Conservation (phyloP, 2,888 invertebrate genomes). For the Neocrepidodera transversa region DNA sequence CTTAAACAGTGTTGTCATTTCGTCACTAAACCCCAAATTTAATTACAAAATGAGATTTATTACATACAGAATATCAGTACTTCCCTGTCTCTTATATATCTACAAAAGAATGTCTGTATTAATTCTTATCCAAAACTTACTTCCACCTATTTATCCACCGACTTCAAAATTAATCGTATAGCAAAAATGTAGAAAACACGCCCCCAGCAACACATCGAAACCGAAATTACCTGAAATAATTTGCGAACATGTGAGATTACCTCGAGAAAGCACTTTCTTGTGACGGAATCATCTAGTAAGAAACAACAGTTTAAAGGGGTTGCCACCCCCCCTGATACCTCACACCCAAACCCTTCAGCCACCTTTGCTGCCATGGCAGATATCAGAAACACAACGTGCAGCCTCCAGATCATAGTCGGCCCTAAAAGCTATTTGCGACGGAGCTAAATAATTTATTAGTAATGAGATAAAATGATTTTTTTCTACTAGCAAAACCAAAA, state of each 20-base stretch:
- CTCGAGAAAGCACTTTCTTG: slow-evolving; percentile 41
- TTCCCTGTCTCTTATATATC: too few relatives aligned
- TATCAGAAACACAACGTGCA: slow-evolving; percentile 1
- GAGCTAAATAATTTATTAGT: too few relatives aligned
- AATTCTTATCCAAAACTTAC: slow-evolving; percentile 4
- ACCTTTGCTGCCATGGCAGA: not conserved
- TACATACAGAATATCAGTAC: too few relatives aligned
- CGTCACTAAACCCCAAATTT: too few relatives aligned
- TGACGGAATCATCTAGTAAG: slow-evolving; percentile 46
- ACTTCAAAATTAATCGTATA: slow-evolving; percentile 16
- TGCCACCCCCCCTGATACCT: slow-evolving; percentile 23
- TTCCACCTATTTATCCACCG: slow-evolving; percentile 3
- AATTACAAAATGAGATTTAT: slow-evolving; percentile 9
- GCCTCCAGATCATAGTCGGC: not conserved
- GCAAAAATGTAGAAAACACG: slow-evolving; percentile 28
- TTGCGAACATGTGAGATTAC: slow-evolving; percentile 47
- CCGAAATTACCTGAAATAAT: slow-evolving; percentile 43
- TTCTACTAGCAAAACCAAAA: too few relatives aligned
- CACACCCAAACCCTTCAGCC: not conserved
- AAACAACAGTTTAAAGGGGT: slow-evolving; percentile 46
- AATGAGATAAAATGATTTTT: too few relatives aligned
- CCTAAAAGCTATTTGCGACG: too few relatives aligned
- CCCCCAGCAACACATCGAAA: slow-evolving; percentile 27
- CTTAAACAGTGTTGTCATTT: too few relatives aligned
- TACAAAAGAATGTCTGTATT: too few relatives aligned